These are phyloP conservation scores for Ageneiosus marmoratus DNA, from an alignment of 2,113 vertebrate genomes.

Conservation along the genomic window DNA sequence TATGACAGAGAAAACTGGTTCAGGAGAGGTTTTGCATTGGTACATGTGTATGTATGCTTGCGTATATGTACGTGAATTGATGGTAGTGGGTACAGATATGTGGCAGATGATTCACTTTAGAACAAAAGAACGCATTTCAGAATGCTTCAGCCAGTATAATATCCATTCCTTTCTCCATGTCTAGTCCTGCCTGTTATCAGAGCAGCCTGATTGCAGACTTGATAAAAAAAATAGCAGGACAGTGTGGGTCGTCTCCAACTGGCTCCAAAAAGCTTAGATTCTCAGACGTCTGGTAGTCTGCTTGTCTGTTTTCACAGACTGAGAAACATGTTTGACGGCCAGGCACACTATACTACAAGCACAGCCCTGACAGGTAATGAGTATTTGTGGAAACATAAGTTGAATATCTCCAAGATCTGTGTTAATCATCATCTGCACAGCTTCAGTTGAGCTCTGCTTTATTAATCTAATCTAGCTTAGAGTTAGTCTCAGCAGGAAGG, in stretches of 20 bases:
- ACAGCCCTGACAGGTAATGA: conserved; percentile 1
- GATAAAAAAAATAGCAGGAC: conserved; percentile 38
- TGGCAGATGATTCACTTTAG: not conserved
- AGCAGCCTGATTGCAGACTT: conserved; percentile 17
- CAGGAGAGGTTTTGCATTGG: conserved; percentile 34
- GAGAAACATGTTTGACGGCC: not conserved
- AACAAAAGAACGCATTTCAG: conserved; percentile 27
- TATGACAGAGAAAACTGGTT: conserved; percentile 43
- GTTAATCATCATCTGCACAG: conserved; percentile 7
- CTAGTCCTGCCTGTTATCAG: conserved; percentile 41
- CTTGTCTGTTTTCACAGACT: not conserved
- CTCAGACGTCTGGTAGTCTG: conserved; percentile 38
- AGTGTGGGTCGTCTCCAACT: conserved; percentile 8
- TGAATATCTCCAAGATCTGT: not conserved
- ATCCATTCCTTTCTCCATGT: conserved; percentile 43
- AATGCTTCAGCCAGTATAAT: conserved; percentile 35
- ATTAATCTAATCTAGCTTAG: not conserved
- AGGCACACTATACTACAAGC: not conserved
- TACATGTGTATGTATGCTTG: conserved; percentile 43
- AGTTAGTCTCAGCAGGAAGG: not conserved
- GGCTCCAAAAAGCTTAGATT: conserved; percentile 36
- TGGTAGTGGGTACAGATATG: conserved; percentile 1
- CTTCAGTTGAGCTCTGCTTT: not conserved
- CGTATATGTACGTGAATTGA: conserved; percentile 55
- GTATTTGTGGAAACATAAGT: conserved; percentile 21